Conservation (phyloP, 2,888 invertebrate genomes). For the Biston betularia region DNA sequence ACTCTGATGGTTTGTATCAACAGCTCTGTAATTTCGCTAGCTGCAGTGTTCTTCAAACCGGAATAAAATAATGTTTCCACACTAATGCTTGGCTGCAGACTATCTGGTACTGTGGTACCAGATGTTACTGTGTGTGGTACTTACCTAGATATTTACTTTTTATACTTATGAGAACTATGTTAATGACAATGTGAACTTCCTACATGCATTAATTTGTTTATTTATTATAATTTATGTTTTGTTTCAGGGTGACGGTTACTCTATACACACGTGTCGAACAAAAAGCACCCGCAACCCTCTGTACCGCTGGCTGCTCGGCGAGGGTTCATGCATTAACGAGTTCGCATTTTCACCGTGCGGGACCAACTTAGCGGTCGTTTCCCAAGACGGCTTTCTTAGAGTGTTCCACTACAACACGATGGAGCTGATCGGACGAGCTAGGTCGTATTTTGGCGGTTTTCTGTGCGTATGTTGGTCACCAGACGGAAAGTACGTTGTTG, state of each 20-base stretch:
- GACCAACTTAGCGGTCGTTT: slow-evolving; percentile 96
- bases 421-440: slow-evolving; percentile 97
- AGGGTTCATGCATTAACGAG: slow-evolving; percentile 96
- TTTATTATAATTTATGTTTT: background rate
- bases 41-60: too few relatives aligned
- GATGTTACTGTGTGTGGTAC: too few relatives aligned
- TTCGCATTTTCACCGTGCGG: slow-evolving; percentile 98
- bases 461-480: slow-evolving; percentile 99
- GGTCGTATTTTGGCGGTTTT: slow-evolving; percentile 99
- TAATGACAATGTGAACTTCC: too few relatives aligned
- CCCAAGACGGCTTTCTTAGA: slow-evolving; percentile 97
- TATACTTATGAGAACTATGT: too few relatives aligned
- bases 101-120: too few relatives aligned
- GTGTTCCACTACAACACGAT: slow-evolving; percentile 99
- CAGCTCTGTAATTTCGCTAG: too few relatives aligned
- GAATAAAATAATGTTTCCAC: too few relatives aligned
- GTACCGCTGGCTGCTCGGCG: slow-evolving; percentile 93
- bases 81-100: too few relatives aligned
- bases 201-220: too few relatives aligned
- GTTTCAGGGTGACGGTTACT: slow-evolving; percentile 94
- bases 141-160: too few relatives aligned
- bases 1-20: too few relatives aligned
- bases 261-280: slow-evolving; percentile 97
- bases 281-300: slow-evolving; percentile 98
- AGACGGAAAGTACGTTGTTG: slow-evolving; percentile 97